A percentile compares a stretch with the other conserved stretches of the same genome.
Conservation (phyloP, 1,140 invertebrate species). For the Drosophila aff. region DNA sequence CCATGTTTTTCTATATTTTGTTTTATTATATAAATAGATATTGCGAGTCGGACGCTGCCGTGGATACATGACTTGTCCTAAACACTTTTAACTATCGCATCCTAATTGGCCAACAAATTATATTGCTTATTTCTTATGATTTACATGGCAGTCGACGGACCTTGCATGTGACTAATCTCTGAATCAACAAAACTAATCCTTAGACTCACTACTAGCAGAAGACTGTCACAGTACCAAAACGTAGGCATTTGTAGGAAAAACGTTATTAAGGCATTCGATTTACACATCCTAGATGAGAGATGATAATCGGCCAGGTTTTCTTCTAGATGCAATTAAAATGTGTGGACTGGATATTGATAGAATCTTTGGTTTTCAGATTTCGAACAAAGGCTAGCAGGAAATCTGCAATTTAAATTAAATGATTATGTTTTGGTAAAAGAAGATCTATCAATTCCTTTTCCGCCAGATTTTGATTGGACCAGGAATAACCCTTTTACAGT, state of each 20-base stretch:
- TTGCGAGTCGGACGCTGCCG: slow-evolving; percentile 69
- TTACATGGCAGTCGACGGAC: slow-evolving; percentile 58
- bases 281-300: background rate
- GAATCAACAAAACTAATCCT: slow-evolving; percentile 52
- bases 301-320: background rate
- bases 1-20: slow-evolving; percentile 51
- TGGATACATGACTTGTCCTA: slow-evolving; percentile 68
- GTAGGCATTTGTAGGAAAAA: background rate
- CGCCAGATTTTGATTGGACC: background rate
- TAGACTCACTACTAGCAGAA: slow-evolving; percentile 10
- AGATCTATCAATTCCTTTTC: background rate
- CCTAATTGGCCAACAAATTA: slow-evolving; percentile 73
- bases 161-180: slow-evolving; percentile 56
- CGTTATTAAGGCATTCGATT: slow-evolving; percentile 1
- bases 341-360: background rate
- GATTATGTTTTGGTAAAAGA: background rate
- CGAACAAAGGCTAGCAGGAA: background rate
- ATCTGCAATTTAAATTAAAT: background rate
- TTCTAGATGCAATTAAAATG: background rate
- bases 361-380: background rate
- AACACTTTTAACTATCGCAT: slow-evolving; percentile 53
- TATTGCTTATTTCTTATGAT: slow-evolving; percentile 67
- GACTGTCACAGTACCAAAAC: slow-evolving; percentile 4
- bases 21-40: slow-evolving; percentile 83
- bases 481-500: background rate